Conservation (phyloP, 2,113 vertebrate species). For the Ctenodactylus gundi region DNA sequence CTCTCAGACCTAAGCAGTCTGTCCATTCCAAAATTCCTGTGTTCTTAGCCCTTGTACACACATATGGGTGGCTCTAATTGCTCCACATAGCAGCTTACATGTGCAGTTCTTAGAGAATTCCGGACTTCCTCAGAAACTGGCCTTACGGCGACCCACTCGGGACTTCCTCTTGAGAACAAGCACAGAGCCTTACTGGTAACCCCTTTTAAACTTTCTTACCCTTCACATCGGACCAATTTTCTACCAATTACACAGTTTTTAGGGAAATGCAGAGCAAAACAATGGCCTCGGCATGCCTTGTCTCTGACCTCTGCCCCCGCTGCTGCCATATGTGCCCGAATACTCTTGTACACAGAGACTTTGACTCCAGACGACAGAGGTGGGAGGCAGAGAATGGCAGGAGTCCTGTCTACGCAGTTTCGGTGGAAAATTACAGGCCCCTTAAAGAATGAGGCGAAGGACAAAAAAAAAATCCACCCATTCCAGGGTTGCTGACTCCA, state of each 20-base stretch:
- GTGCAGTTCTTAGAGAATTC: not conserved
- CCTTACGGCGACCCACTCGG: not conserved
- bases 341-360: not conserved
- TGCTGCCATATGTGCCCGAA: not conserved
- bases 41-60: not conserved
- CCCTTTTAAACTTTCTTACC: slow-evolving; percentile 24
- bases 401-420: not conserved
- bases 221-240: slow-evolving; percentile 64
- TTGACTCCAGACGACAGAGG: not conserved
- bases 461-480: not conserved
- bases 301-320: slow-evolving; percentile 36
- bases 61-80: not conserved
- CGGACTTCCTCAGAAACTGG: not conserved
- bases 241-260: slow-evolving; percentile 40
- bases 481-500: not conserved
- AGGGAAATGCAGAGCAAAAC: not conserved
- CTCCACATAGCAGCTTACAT: not conserved
- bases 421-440: not conserved
- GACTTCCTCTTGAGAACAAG: not conserved
- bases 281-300: not conserved
- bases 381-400: not conserved
- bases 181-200: not conserved
- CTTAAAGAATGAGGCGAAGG: not conserved
- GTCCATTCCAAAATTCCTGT: not conserved
- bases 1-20: not conserved